Percentiles rank a stretch among this genome's conserved stretches.
phyloP scores from a whole-genome alignment of 1,140 invertebrate genomes.

The Hesperophylax magnus region DNA sequence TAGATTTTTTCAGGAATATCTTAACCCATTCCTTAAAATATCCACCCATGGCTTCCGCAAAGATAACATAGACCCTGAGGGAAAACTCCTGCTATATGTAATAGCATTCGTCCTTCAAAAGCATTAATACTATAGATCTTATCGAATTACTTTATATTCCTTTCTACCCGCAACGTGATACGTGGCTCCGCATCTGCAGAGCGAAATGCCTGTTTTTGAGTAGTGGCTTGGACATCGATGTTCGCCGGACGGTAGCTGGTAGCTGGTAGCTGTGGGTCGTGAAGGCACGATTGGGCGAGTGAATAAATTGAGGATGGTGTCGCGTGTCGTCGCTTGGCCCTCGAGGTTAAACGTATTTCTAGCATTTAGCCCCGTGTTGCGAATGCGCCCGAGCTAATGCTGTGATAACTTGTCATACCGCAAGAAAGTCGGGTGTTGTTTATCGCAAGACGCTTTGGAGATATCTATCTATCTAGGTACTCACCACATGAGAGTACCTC shows the following conservation, averaged over 20 bases:
- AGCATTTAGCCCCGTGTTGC: not conserved
- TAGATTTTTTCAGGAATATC: no score
- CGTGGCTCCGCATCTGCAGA: not conserved
- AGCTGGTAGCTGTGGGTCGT: conserved; percentile 10
- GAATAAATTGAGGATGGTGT: conserved; percentile 31
- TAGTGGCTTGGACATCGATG: conserved; percentile 8
- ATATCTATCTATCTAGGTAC: no score
- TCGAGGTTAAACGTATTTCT: conserved; percentile 24
- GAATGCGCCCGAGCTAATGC: not conserved
- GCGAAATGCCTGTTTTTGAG: not conserved
- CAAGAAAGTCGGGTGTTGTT: no score
- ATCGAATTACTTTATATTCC: not conserved
- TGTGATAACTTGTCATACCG: conserved; percentile 7
- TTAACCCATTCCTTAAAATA: no score
- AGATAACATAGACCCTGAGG: no score
- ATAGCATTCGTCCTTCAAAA: no score
- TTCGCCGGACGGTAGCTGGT: conserved; percentile 1
- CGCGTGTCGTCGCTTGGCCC: conserved; percentile 26
- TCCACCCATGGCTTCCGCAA: no score
- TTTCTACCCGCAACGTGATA: not conserved
- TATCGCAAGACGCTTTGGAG: no score
- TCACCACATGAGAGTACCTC: no score
- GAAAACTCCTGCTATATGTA: no score
- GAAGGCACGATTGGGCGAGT: conserved; percentile 27
- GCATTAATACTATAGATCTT: no score